Percentiles rank a stretch among this genome's conserved stretches.
Evolutionary conservation across 2,797 vertebrate genomes (phyloP).

Genomic region (Myiotriccus ornatus): DNA sequence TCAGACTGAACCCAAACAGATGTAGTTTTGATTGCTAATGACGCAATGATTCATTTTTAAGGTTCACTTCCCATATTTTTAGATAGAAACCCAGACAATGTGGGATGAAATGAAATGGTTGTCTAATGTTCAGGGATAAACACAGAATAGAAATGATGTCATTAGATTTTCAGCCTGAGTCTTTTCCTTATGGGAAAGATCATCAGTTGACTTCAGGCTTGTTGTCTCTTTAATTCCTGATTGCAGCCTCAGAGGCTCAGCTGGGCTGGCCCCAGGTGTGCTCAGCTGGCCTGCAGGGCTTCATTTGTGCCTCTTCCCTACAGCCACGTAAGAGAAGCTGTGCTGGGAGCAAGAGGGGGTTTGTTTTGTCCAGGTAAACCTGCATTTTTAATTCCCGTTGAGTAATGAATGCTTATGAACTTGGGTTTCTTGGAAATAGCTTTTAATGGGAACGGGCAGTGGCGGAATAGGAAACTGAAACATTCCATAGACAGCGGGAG

Average conservation of each 20-base stretch:
- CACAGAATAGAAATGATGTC: accelerated
- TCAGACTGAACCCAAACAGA: neutral
- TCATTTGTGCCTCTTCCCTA: too few species aligned
- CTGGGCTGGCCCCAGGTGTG: neutral
- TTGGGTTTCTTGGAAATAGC: neutral
- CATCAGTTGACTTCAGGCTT: too few species aligned
- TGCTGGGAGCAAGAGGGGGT: neutral
- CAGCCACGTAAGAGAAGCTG: accelerated
- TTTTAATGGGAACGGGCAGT: neutral
- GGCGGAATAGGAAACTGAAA: neutral
- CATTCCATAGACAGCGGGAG: neutral
- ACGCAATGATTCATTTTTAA: neutral
- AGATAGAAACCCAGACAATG: neutral
- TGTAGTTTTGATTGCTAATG: neutral
- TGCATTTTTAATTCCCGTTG: neutral
- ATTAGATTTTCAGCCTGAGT: neutral
- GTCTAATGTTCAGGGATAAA: neutral
- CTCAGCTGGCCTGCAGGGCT: neutral
- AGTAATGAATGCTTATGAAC: neutral
- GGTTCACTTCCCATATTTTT: neutral
- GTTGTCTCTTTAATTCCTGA: neutral
- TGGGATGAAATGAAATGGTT: accelerated
- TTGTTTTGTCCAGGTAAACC: neutral
- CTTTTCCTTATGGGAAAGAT: neutral
- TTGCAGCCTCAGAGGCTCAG: neutral